A percentile compares a stretch with the other conserved stretches of the same genome.
Conservation (phyloP, 2,888 invertebrate species). For the Eurytoma adleriae region DNA sequence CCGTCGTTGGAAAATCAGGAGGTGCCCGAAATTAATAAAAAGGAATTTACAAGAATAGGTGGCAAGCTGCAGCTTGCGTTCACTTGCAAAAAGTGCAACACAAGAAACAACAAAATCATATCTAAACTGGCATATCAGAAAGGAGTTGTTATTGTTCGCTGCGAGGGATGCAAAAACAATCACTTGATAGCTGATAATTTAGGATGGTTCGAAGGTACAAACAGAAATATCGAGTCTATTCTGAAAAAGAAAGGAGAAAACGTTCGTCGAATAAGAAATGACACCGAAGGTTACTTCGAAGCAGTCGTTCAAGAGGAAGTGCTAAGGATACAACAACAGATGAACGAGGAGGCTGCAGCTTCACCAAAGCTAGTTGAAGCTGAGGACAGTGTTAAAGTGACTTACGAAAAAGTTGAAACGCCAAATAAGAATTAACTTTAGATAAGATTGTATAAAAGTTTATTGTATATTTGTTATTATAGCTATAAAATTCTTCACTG, state of each 20-base stretch:
- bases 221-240: constrained; percentile 93
- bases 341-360: constrained; percentile 37
- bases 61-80: constrained; percentile 85
- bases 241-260: constrained; percentile 91
- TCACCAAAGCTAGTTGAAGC: constrained; percentile 15
- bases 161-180: constrained; percentile 90
- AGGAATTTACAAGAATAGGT: constrained; percentile 72
- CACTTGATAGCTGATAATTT: constrained; percentile 98
- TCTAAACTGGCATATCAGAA: constrained; percentile 90
- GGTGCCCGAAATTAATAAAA: constrained; percentile 30
- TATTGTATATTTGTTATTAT: constrained; percentile 32
- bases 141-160: constrained; percentile 95
- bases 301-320: constrained; percentile 75
- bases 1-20: constrained; percentile 2
- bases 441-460: background rate
- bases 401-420: constrained; percentile 45
- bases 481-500: constrained; percentile 44
- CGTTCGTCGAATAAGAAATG: constrained; percentile 79
- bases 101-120: constrained; percentile 87
- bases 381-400: constrained; percentile 31
- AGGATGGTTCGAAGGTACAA: constrained; percentile 90
- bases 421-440: constrained; percentile 23
- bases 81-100: constrained; percentile 93
- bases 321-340: constrained; percentile 35
- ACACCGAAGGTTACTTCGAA: constrained; percentile 77